Evolutionary conservation across 2,888 invertebrate genomes (phyloP), one percentile per base, ranked within the genome.

Genomic region (Synanthedon myopaeformis): DNA sequence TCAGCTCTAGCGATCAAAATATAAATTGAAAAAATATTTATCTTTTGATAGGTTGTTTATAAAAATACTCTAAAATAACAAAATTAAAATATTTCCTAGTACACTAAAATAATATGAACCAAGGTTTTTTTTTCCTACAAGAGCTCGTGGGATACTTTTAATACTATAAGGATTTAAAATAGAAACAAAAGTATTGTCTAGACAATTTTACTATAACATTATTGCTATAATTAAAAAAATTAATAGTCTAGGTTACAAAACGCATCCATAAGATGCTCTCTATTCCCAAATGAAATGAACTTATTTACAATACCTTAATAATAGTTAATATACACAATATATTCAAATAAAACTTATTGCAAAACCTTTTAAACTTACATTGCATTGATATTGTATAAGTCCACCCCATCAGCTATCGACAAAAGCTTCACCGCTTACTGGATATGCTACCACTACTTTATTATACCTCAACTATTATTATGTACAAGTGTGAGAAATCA

Each of bases 231-330:
- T 64, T 64, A 65, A 66, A 68, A 68, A 19, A 62, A 53, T 57
- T 59, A 56, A 45, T 45, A 58, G 55, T 59, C 62, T 74, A 74
- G 64, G 69, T 72, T 75, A 76, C 62, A 71, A 76, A 76, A 72
- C 58, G 61, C 74, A 75, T 76, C 72, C 74, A 60, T 67, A 60
- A 67, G 75, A 76, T 74, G 72, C 69, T 70, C 59, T 57, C 51
- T 53, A 59, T 58, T 57, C 61, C 56, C 61, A 66, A 69, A 76
- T 74, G 75, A 76, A 70, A 59, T 73, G 70, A 59, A 72, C 69
- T 72, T 72, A 72, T 67, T 57, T 54, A 42, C 53, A 56, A 49
- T 52, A 12, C 52, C 53, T 58, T 55, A 53, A 45, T 54, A 51
- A 51, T 55, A 56, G 55, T 55, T 55, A 56, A 52, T 57, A 57